Percentiles rank a stretch among this genome's conserved stretches.
phyloP scores from a whole-genome alignment of 1,140 invertebrate species.

The Oppia nitens region DNA sequence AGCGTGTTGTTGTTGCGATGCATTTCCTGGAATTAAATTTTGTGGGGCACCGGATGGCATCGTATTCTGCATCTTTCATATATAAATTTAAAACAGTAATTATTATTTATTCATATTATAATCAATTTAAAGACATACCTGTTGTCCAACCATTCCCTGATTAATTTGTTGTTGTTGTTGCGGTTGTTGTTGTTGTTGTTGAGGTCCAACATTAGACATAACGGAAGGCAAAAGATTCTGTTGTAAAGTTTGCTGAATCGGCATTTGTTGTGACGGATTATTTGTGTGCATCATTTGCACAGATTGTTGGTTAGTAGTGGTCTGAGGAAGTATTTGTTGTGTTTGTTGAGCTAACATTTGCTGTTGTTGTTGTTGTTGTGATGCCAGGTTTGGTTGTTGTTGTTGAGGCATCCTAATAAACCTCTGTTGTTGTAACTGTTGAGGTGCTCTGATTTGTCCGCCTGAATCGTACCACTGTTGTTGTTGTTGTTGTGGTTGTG shows the following conservation, averaged over 20 bases:
- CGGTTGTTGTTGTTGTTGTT: slow-evolving; percentile 13
- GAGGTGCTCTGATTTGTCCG: slow-evolving; percentile 9
- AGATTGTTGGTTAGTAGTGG: slow-evolving; percentile 16
- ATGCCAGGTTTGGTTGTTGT: slow-evolving; percentile 10
- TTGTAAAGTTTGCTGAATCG: slow-evolving; percentile 14
- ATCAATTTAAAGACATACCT: background rate
- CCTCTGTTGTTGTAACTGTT: slow-evolving; percentile 6
- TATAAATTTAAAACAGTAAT: background rate
- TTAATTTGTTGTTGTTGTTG: slow-evolving; percentile 10
- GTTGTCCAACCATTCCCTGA: background rate
- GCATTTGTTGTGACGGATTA: background rate
- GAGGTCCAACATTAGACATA: background rate
- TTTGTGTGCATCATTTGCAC: slow-evolving; percentile 19
- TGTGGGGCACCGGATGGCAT: slow-evolving; percentile 1
- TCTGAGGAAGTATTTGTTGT: slow-evolving; percentile 18
- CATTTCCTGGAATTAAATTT: slow-evolving; percentile 12
- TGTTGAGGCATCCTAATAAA: slow-evolving; percentile 13
- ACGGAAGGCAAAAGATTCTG: slow-evolving; percentile 10
- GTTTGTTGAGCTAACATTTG: slow-evolving; percentile 5
- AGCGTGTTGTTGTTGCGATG: slow-evolving; percentile 34
- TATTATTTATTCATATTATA: background rate
- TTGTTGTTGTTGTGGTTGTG: slow-evolving; percentile 22
- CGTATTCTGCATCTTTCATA: background rate
- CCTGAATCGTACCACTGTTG: slow-evolving; percentile 14
- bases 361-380: slow-evolving; percentile 15